A percentile compares a stretch with the other conserved stretches of the same genome.
Conservation (phyloP, 2,113 vertebrate species). For the Phyllostomus discolor region DNA sequence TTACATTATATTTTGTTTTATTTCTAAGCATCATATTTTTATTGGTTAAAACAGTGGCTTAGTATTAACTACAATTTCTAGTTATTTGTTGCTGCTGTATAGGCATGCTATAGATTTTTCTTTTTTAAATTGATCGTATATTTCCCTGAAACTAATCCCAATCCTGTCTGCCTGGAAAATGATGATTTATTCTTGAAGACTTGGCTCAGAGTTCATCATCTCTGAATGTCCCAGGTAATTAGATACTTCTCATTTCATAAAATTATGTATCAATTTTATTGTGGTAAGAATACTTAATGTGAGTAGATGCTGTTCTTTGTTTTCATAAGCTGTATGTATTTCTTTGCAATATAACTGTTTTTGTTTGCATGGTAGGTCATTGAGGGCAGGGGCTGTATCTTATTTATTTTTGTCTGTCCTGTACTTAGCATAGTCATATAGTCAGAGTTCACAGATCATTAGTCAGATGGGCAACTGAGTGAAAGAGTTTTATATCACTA, state of each 20-base stretch:
- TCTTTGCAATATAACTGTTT: background rate
- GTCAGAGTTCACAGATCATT: background rate
- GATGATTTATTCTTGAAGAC: background rate
- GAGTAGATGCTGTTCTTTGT: background rate
- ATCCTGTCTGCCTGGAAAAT: slow-evolving; percentile 19
- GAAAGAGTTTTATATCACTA: background rate
- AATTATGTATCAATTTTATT: background rate
- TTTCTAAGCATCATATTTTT: background rate
- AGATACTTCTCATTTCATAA: background rate
- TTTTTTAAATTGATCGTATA: background rate
- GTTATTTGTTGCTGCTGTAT: background rate
- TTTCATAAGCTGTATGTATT: background rate
- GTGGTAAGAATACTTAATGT: background rate
- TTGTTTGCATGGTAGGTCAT: slow-evolving; percentile 5
- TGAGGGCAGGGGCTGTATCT: background rate
- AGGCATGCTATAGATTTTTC: background rate
- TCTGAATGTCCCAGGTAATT: background rate
- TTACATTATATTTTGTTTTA: background rate
- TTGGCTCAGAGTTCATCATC: background rate
- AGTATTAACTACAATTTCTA: slow-evolving; percentile 15
- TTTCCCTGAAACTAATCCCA: slow-evolving; percentile 4
- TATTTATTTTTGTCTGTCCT: background rate
- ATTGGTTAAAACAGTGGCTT: background rate
- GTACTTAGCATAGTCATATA: background rate
- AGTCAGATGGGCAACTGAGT: background rate